A percentile compares a stretch with the other conserved stretches of the same genome.
phyloP scores from a whole-genome alignment of 2,113 vertebrate species.

The Trichechus manatus region DNA sequence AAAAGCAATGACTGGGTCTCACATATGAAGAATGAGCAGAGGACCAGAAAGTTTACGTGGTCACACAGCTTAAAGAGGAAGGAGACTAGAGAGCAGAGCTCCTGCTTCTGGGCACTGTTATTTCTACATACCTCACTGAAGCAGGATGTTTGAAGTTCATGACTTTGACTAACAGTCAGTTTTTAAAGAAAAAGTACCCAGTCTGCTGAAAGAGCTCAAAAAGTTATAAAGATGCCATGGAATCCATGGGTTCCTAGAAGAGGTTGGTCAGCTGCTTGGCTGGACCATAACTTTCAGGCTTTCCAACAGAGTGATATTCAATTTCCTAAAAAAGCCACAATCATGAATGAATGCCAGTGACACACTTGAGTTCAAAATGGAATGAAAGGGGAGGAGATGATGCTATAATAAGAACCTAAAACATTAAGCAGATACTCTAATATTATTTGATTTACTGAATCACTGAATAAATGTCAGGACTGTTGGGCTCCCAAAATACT shows the following conservation, averaged over 20 bases:
- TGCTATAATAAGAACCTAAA: background rate
- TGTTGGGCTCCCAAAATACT: slow-evolving; percentile 6
- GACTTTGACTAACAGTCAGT: background rate
- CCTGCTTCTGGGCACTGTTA: background rate
- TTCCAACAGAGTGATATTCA: background rate
- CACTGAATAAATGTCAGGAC: background rate
- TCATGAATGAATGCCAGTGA: background rate
- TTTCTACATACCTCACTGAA: background rate
- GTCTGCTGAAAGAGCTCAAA: background rate
- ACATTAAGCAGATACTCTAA: background rate
- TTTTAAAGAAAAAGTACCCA: background rate
- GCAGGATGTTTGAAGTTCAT: background rate
- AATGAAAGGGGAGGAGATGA: background rate
- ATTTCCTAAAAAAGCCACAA: background rate
- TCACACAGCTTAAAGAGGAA: background rate
- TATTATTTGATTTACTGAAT: background rate
- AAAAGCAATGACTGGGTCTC: background rate
- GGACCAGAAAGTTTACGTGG: background rate
- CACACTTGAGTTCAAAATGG: background rate
- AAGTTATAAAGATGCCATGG: background rate
- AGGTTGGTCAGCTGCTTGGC: background rate
- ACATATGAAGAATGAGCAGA: background rate
- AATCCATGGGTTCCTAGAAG: background rate
- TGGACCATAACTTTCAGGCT: background rate
- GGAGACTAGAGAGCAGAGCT: no score